Evolutionary conservation across 2,888 invertebrate species (phyloP).

Genomic region (Polydrusus cervinus): DNA sequence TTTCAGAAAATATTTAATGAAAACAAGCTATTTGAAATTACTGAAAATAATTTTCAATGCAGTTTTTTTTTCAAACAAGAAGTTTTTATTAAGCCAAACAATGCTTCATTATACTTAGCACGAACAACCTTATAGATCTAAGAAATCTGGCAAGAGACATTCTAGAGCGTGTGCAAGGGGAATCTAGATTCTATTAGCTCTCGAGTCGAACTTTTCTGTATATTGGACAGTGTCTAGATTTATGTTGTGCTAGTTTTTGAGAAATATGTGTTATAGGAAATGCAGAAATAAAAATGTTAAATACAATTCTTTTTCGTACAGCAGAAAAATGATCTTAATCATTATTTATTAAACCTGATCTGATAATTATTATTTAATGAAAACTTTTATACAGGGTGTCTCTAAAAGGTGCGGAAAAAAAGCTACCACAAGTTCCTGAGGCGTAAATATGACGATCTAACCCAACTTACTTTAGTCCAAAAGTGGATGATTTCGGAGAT

Average conservation of each 20-base stretch:
- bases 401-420: no score
- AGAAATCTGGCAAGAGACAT: constrained; percentile 6
- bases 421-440: no score
- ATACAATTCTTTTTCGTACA: no score
- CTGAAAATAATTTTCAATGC: background rate
- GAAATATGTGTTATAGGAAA: background rate
- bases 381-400: no score
- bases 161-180: constrained; percentile 11
- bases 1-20: no score
- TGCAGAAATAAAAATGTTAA: background rate
- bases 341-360: no score
- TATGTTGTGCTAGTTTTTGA: constrained; percentile 1
- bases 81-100: background rate
- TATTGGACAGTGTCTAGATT: constrained; percentile 5
- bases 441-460: no score
- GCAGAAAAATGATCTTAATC: no score
- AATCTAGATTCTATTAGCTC: constrained; percentile 5
- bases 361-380: no score
- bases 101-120: background rate
- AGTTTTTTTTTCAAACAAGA: background rate
- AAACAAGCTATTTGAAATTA: no score
- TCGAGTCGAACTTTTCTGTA: background rate
- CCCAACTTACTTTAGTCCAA: no score
- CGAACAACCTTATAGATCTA: constrained; percentile 5
- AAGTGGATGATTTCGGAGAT: no score